Conservation (phyloP, 2,113 vertebrate species). For the Scophthalmus maximus region DNA sequence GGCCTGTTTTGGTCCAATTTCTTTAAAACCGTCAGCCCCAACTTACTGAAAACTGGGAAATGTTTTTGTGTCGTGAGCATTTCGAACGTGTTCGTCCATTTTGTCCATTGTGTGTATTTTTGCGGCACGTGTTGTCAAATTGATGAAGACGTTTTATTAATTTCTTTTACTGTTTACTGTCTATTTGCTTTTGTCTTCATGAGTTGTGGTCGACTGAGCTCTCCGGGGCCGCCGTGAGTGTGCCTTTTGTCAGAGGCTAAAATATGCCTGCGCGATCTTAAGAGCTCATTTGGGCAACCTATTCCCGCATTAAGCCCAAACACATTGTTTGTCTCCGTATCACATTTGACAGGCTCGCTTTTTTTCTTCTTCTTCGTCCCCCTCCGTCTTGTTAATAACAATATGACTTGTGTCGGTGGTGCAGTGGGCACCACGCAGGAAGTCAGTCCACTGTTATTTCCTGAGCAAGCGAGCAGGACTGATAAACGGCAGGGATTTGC, state of each 20-base stretch:
- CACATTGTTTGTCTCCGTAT: conserved; percentile 64
- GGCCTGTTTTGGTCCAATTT: background rate
- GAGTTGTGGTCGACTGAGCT: background rate
- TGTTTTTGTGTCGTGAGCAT: background rate
- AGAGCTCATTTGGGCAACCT: conserved; percentile 52
- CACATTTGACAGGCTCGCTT: conserved; percentile 65
- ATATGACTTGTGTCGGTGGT: conserved; percentile 51
- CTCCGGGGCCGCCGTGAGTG: background rate
- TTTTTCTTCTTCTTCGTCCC: background rate
- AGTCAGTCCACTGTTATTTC: conserved; percentile 69
- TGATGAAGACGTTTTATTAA: background rate
- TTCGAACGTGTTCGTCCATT: too few species aligned
- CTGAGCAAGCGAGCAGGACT: conserved; percentile 62
- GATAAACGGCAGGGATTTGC: conserved; percentile 79
- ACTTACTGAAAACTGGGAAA: too few species aligned
- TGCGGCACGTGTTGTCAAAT: background rate
- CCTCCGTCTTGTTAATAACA: conserved; percentile 60
- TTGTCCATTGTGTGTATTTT: background rate
- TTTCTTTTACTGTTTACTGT: conserved; percentile 9
- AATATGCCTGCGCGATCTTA: conserved; percentile 31
- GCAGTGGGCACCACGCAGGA: conserved; percentile 40
- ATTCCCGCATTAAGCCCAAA: conserved; percentile 31
- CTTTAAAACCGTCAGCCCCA: too few species aligned
- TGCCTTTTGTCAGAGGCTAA: conserved; percentile 29
- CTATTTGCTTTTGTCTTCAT: background rate